Conservation (phyloP, 2,888 invertebrate species). For the Drosophila macrospina region DNA sequence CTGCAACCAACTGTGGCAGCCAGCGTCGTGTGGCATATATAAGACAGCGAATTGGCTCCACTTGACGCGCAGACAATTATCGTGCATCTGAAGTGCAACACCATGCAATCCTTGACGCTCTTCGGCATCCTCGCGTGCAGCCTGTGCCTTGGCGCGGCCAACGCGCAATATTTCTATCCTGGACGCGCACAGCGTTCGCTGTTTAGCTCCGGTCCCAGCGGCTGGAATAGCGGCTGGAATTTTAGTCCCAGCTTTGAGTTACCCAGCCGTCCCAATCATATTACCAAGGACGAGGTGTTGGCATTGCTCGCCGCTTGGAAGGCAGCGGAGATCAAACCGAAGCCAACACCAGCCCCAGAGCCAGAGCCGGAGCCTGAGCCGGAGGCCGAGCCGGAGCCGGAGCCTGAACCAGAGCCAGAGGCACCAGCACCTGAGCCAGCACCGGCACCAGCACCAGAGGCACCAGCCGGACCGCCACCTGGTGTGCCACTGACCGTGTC, state of each 20-base stretch:
- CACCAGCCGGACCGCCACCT: slow-evolving; percentile 71
- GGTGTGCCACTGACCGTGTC: slow-evolving; percentile 83
- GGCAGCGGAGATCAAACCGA: slow-evolving; percentile 65
- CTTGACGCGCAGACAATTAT: slow-evolving; percentile 54
- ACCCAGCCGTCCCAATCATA: slow-evolving; percentile 60
- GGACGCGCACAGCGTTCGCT: slow-evolving; percentile 69
- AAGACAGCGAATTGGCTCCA: slow-evolving; percentile 28
- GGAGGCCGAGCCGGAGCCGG: slow-evolving; percentile 82
- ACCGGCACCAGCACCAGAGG: slow-evolving; percentile 69
- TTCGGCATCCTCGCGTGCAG: slow-evolving; percentile 28
- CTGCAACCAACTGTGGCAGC: not conserved
- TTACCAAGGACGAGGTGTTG: slow-evolving; percentile 81
- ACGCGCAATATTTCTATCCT: slow-evolving; percentile 46
- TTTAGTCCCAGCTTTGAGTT: slow-evolving; percentile 47
- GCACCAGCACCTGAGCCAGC: slow-evolving; percentile 80
- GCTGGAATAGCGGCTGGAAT: slow-evolving; percentile 59
- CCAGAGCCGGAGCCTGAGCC: slow-evolving; percentile 70
- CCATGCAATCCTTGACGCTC: slow-evolving; percentile 37
- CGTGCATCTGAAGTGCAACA: slow-evolving; percentile 46
- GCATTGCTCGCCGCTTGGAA: slow-evolving; percentile 79
- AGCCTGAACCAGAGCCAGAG: slow-evolving; percentile 78
- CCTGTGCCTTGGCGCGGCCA: slow-evolving; percentile 47
- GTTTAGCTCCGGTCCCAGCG: slow-evolving; percentile 53
- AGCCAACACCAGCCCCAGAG: slow-evolving; percentile 79
- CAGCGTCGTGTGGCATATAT: slow-evolving; percentile 49